These are phyloP conservation scores for Peromyscus californicus DNA, from an alignment of 2,113 vertebrate genomes.

Conservation along the genomic window DNA sequence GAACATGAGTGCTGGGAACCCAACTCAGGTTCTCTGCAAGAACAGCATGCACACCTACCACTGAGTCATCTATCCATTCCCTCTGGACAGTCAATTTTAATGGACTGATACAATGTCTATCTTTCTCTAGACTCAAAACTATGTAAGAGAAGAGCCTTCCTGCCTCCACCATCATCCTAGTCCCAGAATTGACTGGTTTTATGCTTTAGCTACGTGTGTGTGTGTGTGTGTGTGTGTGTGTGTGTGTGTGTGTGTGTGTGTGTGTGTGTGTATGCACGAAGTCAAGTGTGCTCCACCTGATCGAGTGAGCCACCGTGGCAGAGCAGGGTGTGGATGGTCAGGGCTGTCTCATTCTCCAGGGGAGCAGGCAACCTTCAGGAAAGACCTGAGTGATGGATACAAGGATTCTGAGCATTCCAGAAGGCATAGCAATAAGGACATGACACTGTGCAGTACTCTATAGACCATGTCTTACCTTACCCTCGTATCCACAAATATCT, in stretches of 20 bases:
- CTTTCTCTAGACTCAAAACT: neutral
- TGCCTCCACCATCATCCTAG: fast-evolving
- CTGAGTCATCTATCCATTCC: no score
- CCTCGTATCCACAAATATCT: neutral
- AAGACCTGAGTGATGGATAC: neutral
- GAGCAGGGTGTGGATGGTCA: neutral
- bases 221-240: neutral
- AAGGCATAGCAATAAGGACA: neutral
- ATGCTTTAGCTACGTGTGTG: neutral
- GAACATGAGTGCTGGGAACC: no score
- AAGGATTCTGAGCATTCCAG: neutral
- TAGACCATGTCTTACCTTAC: neutral
- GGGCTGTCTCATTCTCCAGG: neutral
- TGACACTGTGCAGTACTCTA: neutral
- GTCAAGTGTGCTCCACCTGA: neutral
- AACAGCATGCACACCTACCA: neutral
- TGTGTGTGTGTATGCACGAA: neutral
- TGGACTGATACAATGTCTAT: neutral
- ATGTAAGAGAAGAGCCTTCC: neutral
- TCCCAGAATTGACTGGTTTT: neutral
- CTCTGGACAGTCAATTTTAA: neutral
- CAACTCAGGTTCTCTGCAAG: neutral
- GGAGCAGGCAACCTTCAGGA: neutral
- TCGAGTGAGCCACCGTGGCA: neutral
- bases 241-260: neutral